Evolutionary conservation across 2,888 invertebrate species (phyloP).

Genomic region (Oligia fasciuncula): DNA sequence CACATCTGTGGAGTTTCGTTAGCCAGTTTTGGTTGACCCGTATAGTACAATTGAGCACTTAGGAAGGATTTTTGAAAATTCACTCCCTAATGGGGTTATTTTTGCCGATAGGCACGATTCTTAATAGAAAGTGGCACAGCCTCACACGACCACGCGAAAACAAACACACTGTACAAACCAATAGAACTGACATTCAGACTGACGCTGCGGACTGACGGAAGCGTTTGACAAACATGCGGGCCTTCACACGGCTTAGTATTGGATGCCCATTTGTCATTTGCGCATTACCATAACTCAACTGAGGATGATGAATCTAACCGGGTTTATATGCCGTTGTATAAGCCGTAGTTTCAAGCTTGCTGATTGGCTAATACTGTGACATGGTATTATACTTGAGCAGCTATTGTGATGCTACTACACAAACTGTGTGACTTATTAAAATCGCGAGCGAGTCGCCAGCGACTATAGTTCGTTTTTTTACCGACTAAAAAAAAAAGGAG

Average conservation of each 20-base stretch:
- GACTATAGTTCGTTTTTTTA: neutral
- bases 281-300: constrained; percentile 58
- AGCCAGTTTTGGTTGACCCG: neutral
- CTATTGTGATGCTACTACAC: neutral
- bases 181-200: constrained; percentile 42
- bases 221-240: constrained; percentile 48
- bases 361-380: constrained; percentile 24
- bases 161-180: constrained; percentile 4
- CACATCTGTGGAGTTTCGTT: no score
- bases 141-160: neutral
- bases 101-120: no score
- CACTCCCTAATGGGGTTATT: neutral
- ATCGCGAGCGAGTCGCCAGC: neutral
- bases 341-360: constrained; percentile 11
- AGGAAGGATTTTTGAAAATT: neutral
- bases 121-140: neutral
- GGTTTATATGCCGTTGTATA: constrained; percentile 28
- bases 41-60: neutral
- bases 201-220: constrained; percentile 35
- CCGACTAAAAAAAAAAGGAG: no score
- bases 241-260: constrained; percentile 49
- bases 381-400: neutral
- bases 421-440: neutral
- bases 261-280: constrained; percentile 48
- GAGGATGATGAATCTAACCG: constrained; percentile 27